Evolutionary conservation across 2,113 vertebrate species (phyloP).

Genomic region (Epinephelus moara): DNA sequence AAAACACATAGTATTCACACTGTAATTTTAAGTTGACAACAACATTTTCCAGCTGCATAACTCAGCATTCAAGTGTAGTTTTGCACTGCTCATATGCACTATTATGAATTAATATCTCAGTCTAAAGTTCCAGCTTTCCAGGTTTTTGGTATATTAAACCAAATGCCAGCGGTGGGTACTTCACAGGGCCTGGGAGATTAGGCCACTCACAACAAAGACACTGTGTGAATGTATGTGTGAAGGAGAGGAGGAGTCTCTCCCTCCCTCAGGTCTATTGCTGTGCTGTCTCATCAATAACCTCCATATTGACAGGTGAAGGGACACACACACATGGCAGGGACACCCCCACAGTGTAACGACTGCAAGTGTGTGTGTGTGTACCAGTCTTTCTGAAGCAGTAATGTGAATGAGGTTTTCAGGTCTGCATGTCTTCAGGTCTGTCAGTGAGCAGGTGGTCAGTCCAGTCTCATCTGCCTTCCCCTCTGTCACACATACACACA

Average conservation of each 20-base stretch:
- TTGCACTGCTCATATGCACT: neutral
- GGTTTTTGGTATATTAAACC: neutral
- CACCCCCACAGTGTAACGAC: slow-evolving; percentile 44
- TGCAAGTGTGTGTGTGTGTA: slow-evolving; percentile 18
- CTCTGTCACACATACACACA: slow-evolving; percentile 37
- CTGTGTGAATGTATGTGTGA: slow-evolving; percentile 20
- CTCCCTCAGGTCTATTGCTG: slow-evolving; percentile 58
- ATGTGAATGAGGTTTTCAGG: slow-evolving; percentile 39
- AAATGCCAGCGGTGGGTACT: neutral
- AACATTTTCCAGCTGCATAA: neutral
- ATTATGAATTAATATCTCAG: neutral
- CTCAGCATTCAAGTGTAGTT: neutral
- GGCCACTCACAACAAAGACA: neutral
- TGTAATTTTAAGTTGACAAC: neutral
- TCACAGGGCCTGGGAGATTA: neutral
- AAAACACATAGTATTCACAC: neutral
- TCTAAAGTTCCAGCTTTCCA: neutral
- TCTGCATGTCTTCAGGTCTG: slow-evolving; percentile 50
- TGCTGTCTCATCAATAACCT: slow-evolving; percentile 74
- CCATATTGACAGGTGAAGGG: slow-evolving; percentile 60
- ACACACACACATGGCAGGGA: slow-evolving; percentile 38
- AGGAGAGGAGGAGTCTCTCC: slow-evolving; percentile 30
- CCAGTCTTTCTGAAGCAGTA: neutral
- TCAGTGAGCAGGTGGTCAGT: slow-evolving; percentile 67
- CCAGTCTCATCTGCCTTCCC: slow-evolving; percentile 52